Conservation (phyloP, 1,140 invertebrate genomes). For the Leptopilina boulardi region DNA sequence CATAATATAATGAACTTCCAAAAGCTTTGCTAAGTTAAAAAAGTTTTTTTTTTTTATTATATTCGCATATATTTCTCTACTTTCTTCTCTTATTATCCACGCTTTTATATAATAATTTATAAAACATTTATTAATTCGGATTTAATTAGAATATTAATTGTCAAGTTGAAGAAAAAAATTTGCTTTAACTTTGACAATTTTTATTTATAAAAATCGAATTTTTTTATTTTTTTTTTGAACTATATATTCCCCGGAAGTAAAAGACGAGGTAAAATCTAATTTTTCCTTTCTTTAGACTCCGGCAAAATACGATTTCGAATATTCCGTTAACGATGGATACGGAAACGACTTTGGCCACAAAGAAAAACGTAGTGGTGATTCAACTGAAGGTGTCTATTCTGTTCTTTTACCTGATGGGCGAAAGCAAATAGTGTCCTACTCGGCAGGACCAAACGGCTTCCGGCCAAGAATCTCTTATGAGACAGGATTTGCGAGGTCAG, state of each 20-base stretch:
- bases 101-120: too few species aligned
- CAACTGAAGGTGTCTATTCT: slow-evolving; percentile 83
- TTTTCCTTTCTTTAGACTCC: slow-evolving; percentile 73
- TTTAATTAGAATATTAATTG: too few species aligned
- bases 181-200: too few species aligned
- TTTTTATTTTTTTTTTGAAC: neutral
- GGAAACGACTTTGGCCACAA: slow-evolving; percentile 86
- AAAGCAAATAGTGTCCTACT: slow-evolving; percentile 87
- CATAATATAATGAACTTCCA: neutral
- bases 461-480: slow-evolving; percentile 86
- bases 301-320: slow-evolving; percentile 86
- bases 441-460: slow-evolving; percentile 86
- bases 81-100: neutral
- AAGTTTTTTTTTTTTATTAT: too few species aligned
- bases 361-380: slow-evolving; percentile 82
- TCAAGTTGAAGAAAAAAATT: too few species aligned
- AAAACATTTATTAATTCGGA: too few species aligned
- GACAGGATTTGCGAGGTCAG: slow-evolving; percentile 14
- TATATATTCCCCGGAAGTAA: neutral
- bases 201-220: neutral
- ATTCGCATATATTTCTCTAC: neutral
- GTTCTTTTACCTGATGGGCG: slow-evolving; percentile 86
- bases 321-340: slow-evolving; percentile 83
- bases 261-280: neutral
- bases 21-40: neutral